These are phyloP conservation scores for Andrena praecox DNA, from an alignment of 2,888 invertebrate genomes.

Conservation along the genomic window DNA sequence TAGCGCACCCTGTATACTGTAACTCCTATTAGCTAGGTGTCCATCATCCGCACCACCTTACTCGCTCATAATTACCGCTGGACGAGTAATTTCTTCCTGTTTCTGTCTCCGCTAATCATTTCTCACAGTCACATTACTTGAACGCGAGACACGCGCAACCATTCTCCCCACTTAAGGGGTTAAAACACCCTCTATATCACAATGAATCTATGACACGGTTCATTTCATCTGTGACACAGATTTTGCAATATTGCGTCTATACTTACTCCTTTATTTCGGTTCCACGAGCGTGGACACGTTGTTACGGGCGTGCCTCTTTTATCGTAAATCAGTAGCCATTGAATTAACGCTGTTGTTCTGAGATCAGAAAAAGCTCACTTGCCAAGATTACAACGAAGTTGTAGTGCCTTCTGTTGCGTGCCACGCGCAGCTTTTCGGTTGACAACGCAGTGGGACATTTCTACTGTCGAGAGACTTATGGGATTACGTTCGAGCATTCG, in stretches of 20 bases:
- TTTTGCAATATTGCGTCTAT: not conserved
- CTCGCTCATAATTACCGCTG: not conserved
- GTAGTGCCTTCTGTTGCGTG: slow-evolving; percentile 36
- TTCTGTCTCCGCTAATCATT: not conserved
- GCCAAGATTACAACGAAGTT: slow-evolving; percentile 54
- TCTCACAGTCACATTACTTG: not conserved
- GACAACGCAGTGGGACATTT: not conserved
- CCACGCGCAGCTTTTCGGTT: slow-evolving; percentile 3
- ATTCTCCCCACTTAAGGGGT: not conserved
- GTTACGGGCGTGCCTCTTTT: slow-evolving; percentile 9
- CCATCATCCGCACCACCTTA: not conserved
- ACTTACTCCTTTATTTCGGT: slow-evolving; percentile 12
- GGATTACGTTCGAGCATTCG: not conserved
- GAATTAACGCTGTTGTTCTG: slow-evolving; percentile 27
- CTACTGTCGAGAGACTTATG: too few species aligned
- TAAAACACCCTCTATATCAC: not conserved
- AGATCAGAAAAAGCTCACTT: slow-evolving; percentile 19
- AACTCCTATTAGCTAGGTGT: not conserved
- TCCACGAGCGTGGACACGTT: not conserved
- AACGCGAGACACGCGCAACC: too few species aligned
- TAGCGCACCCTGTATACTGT: not conserved
- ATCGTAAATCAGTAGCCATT: slow-evolving; percentile 21
- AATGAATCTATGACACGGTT: not conserved
- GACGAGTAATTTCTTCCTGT: not conserved
- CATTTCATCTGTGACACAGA: slow-evolving; percentile 13